Evolutionary conservation across 1,140 invertebrate species (phyloP).

Genomic region (Vollenhovia emeryi): DNA sequence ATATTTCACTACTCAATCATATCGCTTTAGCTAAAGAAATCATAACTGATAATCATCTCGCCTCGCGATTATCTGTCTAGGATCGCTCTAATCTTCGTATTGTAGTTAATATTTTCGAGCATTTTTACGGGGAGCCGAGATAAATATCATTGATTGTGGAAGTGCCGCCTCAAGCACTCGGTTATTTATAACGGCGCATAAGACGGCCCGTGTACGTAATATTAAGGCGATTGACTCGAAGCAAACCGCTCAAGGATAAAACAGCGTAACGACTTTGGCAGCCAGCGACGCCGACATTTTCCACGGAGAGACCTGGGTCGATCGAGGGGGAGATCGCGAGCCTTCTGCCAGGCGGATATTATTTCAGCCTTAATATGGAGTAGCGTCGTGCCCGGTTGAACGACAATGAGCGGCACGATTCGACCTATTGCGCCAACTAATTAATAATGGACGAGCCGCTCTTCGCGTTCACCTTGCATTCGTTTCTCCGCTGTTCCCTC

Average conservation of each 20-base stretch:
- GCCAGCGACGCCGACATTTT: conserved; percentile 39
- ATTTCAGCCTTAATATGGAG: conserved; percentile 51
- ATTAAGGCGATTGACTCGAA: conserved; percentile 16
- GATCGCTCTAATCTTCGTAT: conserved; percentile 12
- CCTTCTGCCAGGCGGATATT: conserved; percentile 28
- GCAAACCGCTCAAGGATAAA: conserved; percentile 39
- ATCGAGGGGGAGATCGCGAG: conserved; percentile 27
- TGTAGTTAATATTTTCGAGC: background rate
- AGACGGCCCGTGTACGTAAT: background rate
- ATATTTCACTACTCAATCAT: conserved; percentile 25
- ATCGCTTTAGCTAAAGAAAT: background rate
- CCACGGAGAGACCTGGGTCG: background rate
- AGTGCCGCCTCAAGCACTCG: background rate
- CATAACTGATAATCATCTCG: conserved; percentile 34
- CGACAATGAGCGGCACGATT: conserved; percentile 66
- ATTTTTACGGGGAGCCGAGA: background rate
- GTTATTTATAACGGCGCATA: conserved; percentile 8
- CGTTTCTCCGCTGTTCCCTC: background rate
- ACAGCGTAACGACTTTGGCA: conserved; percentile 37
- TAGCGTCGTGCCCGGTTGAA: conserved; percentile 48
- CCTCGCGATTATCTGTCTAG: background rate
- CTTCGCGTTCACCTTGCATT: conserved; percentile 32
- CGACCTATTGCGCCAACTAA: conserved; percentile 72
- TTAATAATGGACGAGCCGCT: conserved; percentile 53
- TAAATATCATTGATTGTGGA: background rate